Evolutionary conservation across 1,140 invertebrate genomes (phyloP).

Genomic region (Drosophila littoralis): DNA sequence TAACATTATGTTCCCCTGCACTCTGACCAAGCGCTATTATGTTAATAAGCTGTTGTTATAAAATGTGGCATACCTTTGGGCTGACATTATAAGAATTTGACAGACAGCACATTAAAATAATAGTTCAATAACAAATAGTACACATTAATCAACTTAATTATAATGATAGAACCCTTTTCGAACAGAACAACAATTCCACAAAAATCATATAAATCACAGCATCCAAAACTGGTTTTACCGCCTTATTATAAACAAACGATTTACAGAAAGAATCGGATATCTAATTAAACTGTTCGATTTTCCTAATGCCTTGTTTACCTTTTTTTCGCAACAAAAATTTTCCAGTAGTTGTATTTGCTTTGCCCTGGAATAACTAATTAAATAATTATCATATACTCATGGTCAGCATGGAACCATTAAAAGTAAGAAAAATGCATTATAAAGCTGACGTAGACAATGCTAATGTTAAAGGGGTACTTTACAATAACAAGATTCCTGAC

Average conservation of each 20-base stretch:
- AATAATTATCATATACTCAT: constrained; percentile 1
- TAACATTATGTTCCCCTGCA: not conserved
- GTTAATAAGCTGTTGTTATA: not conserved
- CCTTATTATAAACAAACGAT: not conserved
- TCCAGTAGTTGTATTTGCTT: not conserved
- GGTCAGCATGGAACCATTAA: not conserved
- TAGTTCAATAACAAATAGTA: not conserved
- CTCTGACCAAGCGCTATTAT: constrained; percentile 5
- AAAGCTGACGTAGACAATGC: not conserved
- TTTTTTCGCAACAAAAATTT: constrained; percentile 7
- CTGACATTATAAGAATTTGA: not conserved
- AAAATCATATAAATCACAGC: not conserved
- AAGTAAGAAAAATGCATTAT: not conserved
- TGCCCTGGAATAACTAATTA: not conserved
- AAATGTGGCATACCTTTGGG: constrained; percentile 9
- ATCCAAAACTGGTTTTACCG: not conserved
- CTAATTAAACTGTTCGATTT: constrained; percentile 4
- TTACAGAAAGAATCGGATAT: not conserved
- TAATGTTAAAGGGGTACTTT: not conserved
- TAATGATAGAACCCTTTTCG: not conserved
- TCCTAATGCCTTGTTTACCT: constrained; percentile 6
- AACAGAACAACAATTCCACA: no score
- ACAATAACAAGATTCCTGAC: no score
- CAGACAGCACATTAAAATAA: not conserved
- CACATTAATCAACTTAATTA: not conserved